phyloP scores from a whole-genome alignment of 2,888 invertebrate genomes.

The Octodonta nipae region DNA sequence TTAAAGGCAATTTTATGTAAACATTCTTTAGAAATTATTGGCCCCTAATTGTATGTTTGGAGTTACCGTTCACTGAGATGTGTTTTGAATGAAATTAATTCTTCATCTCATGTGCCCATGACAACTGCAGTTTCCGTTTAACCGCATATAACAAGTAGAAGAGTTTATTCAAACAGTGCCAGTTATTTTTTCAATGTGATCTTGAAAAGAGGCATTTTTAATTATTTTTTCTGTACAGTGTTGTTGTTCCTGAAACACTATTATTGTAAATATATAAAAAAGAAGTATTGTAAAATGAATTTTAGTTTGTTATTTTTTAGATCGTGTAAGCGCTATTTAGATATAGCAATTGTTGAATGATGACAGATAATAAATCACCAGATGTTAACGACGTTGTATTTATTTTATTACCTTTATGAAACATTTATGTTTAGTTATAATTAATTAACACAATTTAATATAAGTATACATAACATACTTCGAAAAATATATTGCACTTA shows the following conservation, averaged over 20 bases:
- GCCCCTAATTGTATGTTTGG: too few relatives aligned
- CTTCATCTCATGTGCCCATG: too few relatives aligned
- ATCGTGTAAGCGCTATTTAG: constrained; percentile 22
- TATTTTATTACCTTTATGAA: constrained; percentile 6
- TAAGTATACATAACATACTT: neutral
- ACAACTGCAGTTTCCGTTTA: too few relatives aligned
- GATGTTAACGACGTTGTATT: constrained; percentile 15
- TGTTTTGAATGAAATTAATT: too few relatives aligned
- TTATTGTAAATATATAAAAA: constrained; percentile 17
- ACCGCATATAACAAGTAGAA: constrained; percentile 1
- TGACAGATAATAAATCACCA: constrained; percentile 20
- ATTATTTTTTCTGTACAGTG: constrained; percentile 20
- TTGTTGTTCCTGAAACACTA: constrained; percentile 19
- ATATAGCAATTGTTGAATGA: constrained; percentile 22
- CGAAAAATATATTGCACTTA: neutral
- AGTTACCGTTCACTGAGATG: too few relatives aligned
- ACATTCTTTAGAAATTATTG: too few relatives aligned
- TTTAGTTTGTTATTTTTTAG: constrained; percentile 23
- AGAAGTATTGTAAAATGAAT: constrained; percentile 6
- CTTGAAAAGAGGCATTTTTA: constrained; percentile 16
- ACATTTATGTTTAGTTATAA: too few relatives aligned
- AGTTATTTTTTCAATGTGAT: constrained; percentile 10
- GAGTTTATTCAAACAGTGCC: neutral
- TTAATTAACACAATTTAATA: too few relatives aligned
- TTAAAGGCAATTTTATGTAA: too few relatives aligned